phyloP scores from a whole-genome alignment of 92 coral and sea anemone genomes.

The Palythoa grandiflora region DNA sequence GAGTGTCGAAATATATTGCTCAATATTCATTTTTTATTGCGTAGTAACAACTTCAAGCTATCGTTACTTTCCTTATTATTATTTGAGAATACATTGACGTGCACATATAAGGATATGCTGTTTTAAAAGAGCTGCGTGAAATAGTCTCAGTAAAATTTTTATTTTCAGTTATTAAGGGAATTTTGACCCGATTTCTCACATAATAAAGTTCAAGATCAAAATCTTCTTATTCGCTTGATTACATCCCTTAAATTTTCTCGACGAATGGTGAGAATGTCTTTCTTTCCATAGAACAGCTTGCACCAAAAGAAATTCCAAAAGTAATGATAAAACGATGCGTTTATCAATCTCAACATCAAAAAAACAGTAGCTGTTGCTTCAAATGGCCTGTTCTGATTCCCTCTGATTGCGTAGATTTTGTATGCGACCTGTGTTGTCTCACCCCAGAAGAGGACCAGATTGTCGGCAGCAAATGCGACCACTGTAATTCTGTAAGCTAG shows the following conservation, averaged over 20 bases:
- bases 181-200: no score
- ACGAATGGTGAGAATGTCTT: slow-evolving; percentile 24
- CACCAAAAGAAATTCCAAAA: slow-evolving; percentile 42
- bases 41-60: no score
- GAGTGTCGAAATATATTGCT: not conserved
- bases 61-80: no score
- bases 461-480: slow-evolving; percentile 36
- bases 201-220: not conserved
- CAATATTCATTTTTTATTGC: no score
- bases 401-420: slow-evolving; percentile 30
- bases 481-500: not conserved
- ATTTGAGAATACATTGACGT: no score
- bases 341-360: slow-evolving; percentile 32
- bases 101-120: no score
- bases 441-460: slow-evolving; percentile 9
- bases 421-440: slow-evolving; percentile 33
- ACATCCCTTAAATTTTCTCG: slow-evolving; percentile 16
- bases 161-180: no score
- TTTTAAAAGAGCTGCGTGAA: no score
- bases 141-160: no score
- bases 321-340: slow-evolving; percentile 20
- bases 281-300: slow-evolving; percentile 25
- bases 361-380: not conserved
- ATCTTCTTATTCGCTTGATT: not conserved
- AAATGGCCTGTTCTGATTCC: not conserved